Evolutionary conservation across 2,888 invertebrate genomes (phyloP).

Genomic region (Ligdia adustata): DNA sequence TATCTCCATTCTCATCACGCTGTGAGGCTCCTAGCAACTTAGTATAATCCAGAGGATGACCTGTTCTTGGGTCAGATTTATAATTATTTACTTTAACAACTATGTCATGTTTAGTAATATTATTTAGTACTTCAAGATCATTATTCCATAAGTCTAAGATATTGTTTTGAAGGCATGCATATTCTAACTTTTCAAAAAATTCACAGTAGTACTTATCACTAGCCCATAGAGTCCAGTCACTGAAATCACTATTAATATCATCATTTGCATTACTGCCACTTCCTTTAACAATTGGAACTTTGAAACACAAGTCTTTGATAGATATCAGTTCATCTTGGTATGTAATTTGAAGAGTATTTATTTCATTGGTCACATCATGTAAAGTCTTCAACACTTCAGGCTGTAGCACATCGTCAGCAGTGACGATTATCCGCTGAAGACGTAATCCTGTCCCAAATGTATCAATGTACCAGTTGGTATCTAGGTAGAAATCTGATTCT

Average conservation of each 20-base stretch:
- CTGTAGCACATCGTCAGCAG: slow-evolving; percentile 87
- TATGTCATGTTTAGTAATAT: slow-evolving; percentile 85
- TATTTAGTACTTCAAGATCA: slow-evolving; percentile 76
- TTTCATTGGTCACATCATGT: slow-evolving; percentile 77
- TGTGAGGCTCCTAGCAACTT: slow-evolving; percentile 85
- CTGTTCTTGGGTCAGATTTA: slow-evolving; percentile 85
- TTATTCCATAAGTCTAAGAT: slow-evolving; percentile 89
- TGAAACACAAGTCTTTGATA: slow-evolving; percentile 68
- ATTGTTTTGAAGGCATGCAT: slow-evolving; percentile 86
- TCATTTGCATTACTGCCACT: slow-evolving; percentile 34
- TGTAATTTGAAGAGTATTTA: slow-evolving; percentile 64
- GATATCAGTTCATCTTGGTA: slow-evolving; percentile 52
- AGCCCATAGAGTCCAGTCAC: slow-evolving; percentile 84
- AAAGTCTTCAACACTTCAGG: slow-evolving; percentile 82
- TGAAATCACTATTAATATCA: slow-evolving; percentile 55
- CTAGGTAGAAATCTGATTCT: slow-evolving; percentile 86
- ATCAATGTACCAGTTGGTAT: slow-evolving; percentile 89
- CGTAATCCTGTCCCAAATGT: slow-evolving; percentile 87
- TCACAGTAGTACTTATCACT: slow-evolving; percentile 85
- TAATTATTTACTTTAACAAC: slow-evolving; percentile 84
- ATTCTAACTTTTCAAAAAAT: slow-evolving; percentile 84
- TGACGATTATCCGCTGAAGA: slow-evolving; percentile 85
- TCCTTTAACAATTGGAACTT: slow-evolving; percentile 69
- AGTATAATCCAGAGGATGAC: slow-evolving; percentile 86
- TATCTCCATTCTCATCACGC: slow-evolving; percentile 83